A percentile compares a stretch with the other conserved stretches of the same genome.
Conservation (phyloP, 2,888 invertebrate genomes). For the Lasioglossum morio region DNA sequence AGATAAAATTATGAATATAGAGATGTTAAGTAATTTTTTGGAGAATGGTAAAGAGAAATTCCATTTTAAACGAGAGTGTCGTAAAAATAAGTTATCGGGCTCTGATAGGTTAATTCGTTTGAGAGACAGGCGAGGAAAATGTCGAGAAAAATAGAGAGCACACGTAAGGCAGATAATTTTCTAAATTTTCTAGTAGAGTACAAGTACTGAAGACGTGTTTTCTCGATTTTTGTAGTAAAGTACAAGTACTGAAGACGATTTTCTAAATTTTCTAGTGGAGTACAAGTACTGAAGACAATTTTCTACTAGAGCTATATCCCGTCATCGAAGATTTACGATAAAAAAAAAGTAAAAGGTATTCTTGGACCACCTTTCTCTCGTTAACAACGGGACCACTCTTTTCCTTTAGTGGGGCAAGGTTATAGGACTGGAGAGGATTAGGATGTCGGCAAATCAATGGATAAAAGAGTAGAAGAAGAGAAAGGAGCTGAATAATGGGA, state of each 20-base stretch:
- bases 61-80: not conserved
- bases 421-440: constrained; percentile 21
- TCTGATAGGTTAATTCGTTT: not conserved
- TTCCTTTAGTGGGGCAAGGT: constrained; percentile 49
- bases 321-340: not conserved
- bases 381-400: not conserved
- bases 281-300: too few relatives aligned
- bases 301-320: too few relatives aligned
- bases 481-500: constrained; percentile 21
- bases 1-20: not conserved
- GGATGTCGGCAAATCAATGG: constrained; percentile 27
- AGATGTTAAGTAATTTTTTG: not conserved
- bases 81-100: not conserved
- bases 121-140: not conserved
- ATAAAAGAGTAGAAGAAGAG: constrained; percentile 17
- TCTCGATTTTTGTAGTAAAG: too few relatives aligned
- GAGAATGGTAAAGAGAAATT: not conserved
- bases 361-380: constrained; percentile 22
- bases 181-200: too few relatives aligned
- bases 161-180: not conserved
- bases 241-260: too few relatives aligned
- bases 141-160: not conserved
- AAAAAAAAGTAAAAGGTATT: not conserved
- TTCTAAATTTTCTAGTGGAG: too few relatives aligned
- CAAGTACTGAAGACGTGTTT: too few relatives aligned